Percentiles rank a stretch among this genome's conserved stretches.
phyloP scores from a whole-genome alignment of 2,888 invertebrate genomes.

The Axea sp. region DNA sequence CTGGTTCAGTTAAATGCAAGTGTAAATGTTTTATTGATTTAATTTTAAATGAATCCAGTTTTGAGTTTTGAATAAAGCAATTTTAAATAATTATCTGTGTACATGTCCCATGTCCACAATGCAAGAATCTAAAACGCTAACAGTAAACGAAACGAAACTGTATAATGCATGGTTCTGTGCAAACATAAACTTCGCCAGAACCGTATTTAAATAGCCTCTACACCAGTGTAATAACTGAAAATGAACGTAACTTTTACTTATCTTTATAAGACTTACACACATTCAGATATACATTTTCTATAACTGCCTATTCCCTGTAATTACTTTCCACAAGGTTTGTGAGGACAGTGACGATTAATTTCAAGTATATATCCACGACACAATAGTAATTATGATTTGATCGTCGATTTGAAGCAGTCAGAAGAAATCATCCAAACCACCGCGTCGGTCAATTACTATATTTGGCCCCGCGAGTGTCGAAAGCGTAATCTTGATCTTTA shows the following conservation, averaged over 20 bases:
- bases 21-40: no score
- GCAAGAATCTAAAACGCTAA: no score
- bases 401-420: conserved; percentile 5
- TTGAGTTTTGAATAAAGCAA: no score
- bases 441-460: conserved; percentile 19
- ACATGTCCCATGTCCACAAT: no score
- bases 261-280: no score
- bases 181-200: conserved; percentile 36
- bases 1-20: no score
- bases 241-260: no score
- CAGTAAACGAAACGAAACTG: no score
- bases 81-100: no score
- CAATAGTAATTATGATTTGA: conserved; percentile 52
- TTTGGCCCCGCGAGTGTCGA: conserved; percentile 2
- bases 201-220: conserved; percentile 9
- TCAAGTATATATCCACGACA: conserved; percentile 50
- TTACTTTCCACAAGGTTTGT: conserved; percentile 56
- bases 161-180: no score
- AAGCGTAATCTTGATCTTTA: conserved; percentile 15
- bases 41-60: no score
- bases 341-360: conserved; percentile 54
- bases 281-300: conserved; percentile 56
- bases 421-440: conserved; percentile 5
- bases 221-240: conserved; percentile 38
- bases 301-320: conserved; percentile 54